Evolutionary conservation across 2,888 invertebrate species (phyloP), one percentile per base, ranked within the genome.

Genomic region (Hypsopygia costalis): DNA sequence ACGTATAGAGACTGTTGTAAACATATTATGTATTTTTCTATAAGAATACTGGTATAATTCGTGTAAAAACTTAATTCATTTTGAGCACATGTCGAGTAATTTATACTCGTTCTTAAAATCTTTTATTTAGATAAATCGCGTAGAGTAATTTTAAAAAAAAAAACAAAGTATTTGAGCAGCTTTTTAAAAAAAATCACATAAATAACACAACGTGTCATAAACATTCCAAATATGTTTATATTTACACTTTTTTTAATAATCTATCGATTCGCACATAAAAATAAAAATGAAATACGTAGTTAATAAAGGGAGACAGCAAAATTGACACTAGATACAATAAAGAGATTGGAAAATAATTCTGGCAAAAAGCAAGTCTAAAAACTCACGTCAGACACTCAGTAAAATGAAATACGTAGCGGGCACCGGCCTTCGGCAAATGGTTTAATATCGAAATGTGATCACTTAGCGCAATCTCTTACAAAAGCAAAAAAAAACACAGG

Each of bases 401-500:
- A 77, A 87, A 88, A 88, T 88, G 88, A 88, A 87, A 88, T 87
- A 86, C 86, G 86, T 81, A 79, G 79, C 80, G 81, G 70, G 79
- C 75, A 78, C 82, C 69, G 85, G 83, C 83, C 83, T 81, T 81
- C 82, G 77, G 81, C 81, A 86, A 87, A 87, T 85, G 87, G 86
- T 85, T 86, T 87, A 87, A 88, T 88, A 88, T 87, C 87, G 87
- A 87, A 88, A 88, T 87, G 88, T 87, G 87, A 86, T 88, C 87
- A 88, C 87, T 87, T 88, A 87, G 87, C 83, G 85, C 83, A 86
- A 87, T 87, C 87, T 87, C 85, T 78, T 78, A 85, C 83, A 85
- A 86, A 81, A 80, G 80, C 78, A 79, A 81, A 75, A 71, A 76
- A 78, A 77, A 81, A 74, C 72, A 75, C 69, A 72, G 78, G 74